phyloP scores from a whole-genome alignment of 2,113 vertebrate species.

The Paramormyrops kingsleyae region DNA sequence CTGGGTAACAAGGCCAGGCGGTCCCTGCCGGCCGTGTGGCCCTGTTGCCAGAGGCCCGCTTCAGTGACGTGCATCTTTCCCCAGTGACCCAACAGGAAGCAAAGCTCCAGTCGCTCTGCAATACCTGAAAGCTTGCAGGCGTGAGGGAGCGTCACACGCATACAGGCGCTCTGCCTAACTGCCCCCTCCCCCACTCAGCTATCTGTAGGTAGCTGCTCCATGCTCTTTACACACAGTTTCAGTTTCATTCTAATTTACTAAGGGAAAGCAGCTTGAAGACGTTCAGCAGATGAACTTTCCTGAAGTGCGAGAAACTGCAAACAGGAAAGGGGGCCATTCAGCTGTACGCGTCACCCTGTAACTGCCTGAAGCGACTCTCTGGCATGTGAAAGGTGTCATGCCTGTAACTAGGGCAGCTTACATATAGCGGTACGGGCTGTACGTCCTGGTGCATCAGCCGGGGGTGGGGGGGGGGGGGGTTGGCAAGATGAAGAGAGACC shows the following conservation, averaged over 20 bases:
- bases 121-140: background rate
- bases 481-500: slow-evolving; percentile 18
- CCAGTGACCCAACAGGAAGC: background rate
- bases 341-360: background rate
- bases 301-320: background rate
- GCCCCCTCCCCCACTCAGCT: too few relatives aligned
- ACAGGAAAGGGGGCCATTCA: background rate
- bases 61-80: background rate
- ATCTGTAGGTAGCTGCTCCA: background rate
- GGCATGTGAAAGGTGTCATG: background rate
- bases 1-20: background rate
- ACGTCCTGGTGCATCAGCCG: background rate
- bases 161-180: background rate
- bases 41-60: background rate
- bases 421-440: background rate
- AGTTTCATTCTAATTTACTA: background rate
- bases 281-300: background rate
- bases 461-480: slow-evolving; percentile 9
- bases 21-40: too few relatives aligned
- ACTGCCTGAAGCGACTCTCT: background rate
- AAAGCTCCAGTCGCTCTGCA: background rate
- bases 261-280: background rate
- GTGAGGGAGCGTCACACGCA: background rate
- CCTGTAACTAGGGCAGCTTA: background rate
- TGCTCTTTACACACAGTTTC: background rate